Base-by-base conservation (phyloP, 53 echinoderm and acorn worm genomes). In the Stichopus horrens region DNA sequence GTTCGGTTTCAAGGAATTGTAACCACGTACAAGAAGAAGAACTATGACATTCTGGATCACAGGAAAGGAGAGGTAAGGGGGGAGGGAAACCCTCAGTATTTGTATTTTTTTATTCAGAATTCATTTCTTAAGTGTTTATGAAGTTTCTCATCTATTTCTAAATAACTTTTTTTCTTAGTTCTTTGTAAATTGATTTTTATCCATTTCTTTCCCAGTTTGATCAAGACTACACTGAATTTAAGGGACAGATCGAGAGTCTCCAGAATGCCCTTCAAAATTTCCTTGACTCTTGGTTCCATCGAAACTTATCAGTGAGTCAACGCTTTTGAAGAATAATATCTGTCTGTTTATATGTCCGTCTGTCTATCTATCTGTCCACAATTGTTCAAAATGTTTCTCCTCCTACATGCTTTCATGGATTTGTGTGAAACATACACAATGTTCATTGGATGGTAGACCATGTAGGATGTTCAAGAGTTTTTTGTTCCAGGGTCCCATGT, bases 21-120 rank as follows among this genome's bases (percentile, higher is more conserved):
- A 7, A 86, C 94, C 3, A 99, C 99, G 7, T 95, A 99, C 93
- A 99, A 99, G 96, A 99, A 99, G 93, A 99, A 99, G 91, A 94
- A 53, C 84, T 99, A 99, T 78, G 99, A 99, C 51, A 90, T 99
- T 23, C 90, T 99, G 14, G 99, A 99, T 76, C 99, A 99, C 67
- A 94, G 99, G 79, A 99, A 99, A 85, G 99, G 99, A 78, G 99
- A 99, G 92, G 99, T 96, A 71, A 74, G 95, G 85, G 2, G 37
- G 37, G 37, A 37, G 37, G 37, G 37, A 37, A 37, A 37, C 37
- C 37, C 37, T 37, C 37, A 37, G 37, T 37, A 2, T 37, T 37
- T 37, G 37, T 37, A 37, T 37, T 37, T 37, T 37, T 37, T 37
- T 37, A 37, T 0, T 37, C 37, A 37, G 37, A 37, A 37, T 37